phyloP scores from a whole-genome alignment of 2,888 invertebrate species.

The Vesta saturnalis region DNA sequence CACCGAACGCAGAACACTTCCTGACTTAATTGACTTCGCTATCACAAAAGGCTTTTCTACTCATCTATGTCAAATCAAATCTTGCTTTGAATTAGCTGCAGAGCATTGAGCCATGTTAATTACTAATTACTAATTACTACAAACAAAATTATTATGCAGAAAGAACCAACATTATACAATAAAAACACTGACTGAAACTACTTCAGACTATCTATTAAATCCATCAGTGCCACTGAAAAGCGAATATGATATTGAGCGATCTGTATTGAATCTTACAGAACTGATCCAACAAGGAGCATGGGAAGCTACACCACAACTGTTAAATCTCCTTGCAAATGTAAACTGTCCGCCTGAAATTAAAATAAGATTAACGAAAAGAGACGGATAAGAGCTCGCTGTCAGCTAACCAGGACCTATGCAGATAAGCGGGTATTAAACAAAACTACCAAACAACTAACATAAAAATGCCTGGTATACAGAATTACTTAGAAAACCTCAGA shows the following conservation, averaged over 20 bases:
- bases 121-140: slow-evolving; percentile 12
- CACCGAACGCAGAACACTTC: no score
- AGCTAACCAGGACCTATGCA: neutral
- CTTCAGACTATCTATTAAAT: neutral
- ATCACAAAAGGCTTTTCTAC: slow-evolving; percentile 16
- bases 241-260: neutral
- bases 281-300: no score
- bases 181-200: slow-evolving; percentile 15
- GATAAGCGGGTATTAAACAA: neutral
- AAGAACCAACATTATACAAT: slow-evolving; percentile 16
- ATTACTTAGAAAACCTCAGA: neutral
- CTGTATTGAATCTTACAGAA: no score
- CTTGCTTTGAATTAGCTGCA: slow-evolving; percentile 14
- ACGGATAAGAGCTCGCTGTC: neutral
- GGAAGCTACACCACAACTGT: neutral
- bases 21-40: slow-evolving; percentile 20
- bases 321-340: neutral
- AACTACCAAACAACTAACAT: neutral
- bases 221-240: neutral
- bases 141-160: slow-evolving; percentile 6
- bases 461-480: neutral
- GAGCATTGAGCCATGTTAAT: slow-evolving; percentile 11
- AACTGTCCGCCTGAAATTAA: neutral
- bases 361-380: neutral
- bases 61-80: slow-evolving; percentile 6